These are phyloP conservation scores for Barnardius zonarius DNA, from an alignment of 2,113 vertebrate species.

Conservation along the genomic window DNA sequence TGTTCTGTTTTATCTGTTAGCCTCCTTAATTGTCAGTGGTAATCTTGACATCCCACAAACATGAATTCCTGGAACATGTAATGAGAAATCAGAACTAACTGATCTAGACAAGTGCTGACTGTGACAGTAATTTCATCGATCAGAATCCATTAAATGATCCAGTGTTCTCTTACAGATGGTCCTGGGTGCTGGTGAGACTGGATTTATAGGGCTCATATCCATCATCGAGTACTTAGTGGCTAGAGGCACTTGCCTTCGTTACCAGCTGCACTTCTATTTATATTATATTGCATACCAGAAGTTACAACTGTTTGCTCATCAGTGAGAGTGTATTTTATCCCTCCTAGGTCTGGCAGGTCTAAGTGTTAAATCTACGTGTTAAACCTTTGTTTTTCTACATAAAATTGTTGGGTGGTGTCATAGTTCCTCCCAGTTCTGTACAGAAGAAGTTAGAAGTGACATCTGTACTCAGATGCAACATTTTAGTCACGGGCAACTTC, in stretches of 20 bases:
- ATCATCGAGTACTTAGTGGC: neutral
- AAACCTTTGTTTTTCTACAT: neutral
- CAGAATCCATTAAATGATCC: slow-evolving; percentile 1
- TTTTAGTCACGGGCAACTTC: neutral
- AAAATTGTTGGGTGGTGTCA: neutral
- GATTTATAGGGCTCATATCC: neutral
- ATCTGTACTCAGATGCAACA: neutral
- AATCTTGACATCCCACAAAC: neutral
- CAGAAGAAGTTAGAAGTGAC: neutral
- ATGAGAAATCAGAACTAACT: neutral
- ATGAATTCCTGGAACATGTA: slow-evolving; percentile 19
- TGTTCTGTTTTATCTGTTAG: neutral
- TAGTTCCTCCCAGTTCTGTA: neutral
- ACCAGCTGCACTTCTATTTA: neutral
- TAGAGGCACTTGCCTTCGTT: neutral
- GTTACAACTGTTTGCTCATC: neutral
- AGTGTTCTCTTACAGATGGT: neutral
- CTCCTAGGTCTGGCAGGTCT: neutral
- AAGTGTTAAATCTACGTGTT: neutral
- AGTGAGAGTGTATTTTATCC: neutral
- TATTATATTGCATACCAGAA: neutral
- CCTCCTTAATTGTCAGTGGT: neutral
- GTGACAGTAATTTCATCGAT: neutral
- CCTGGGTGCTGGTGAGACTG: neutral
- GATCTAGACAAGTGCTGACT: neutral